These are phyloP conservation scores for Tachycineta bicolor DNA, from an alignment of 2,113 vertebrate species.

Conservation along the genomic window DNA sequence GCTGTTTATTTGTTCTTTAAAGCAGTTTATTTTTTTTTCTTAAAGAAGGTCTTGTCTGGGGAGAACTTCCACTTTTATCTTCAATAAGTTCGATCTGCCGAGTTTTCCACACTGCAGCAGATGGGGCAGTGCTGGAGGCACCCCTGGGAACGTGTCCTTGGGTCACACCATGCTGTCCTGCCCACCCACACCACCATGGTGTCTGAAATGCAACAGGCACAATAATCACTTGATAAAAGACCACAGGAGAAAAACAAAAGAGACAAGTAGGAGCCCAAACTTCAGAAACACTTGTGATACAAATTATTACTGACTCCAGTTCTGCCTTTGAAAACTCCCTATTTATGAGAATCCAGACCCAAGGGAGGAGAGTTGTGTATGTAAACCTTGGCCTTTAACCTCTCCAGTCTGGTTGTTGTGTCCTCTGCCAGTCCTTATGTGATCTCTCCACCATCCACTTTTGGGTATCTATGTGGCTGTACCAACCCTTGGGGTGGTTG, in stretches of 20 bases:
- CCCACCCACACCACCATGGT: neutral
- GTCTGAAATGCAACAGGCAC: neutral
- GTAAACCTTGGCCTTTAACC: neutral
- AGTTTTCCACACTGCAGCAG: neutral
- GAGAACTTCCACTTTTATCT: neutral
- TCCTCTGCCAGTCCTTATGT: neutral
- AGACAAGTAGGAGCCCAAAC: neutral
- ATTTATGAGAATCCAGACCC: neutral
- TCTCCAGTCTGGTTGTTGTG: neutral
- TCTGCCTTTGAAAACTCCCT: neutral
- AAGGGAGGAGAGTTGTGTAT: neutral
- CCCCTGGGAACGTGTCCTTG: accelerated
- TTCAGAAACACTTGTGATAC: neutral
- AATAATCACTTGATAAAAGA: neutral
- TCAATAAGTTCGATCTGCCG: accelerated
- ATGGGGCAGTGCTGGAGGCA: neutral
- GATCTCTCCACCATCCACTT: neutral
- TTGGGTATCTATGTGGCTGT: neutral
- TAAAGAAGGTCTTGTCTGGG: neutral
- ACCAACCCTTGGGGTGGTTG: accelerated
- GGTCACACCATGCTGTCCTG: neutral
- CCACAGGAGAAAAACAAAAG: neutral
- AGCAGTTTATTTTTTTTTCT: neutral
- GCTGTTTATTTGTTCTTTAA: neutral
- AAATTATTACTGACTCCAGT: neutral